Evolutionary conservation across 2,797 vertebrate species (phyloP).

Genomic region (Uromys caudimaculatus): DNA sequence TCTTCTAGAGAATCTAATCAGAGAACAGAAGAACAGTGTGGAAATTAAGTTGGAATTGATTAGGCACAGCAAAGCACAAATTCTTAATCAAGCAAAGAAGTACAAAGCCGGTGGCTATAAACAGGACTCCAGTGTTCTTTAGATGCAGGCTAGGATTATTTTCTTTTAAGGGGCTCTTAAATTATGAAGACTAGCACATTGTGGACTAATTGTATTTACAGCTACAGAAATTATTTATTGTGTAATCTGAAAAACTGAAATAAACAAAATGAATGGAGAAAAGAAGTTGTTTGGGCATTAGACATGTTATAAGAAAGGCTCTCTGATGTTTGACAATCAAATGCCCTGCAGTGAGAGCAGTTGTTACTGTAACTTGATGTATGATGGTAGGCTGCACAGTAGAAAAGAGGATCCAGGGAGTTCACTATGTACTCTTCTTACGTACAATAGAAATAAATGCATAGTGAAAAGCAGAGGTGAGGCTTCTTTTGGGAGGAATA

Average conservation of each 20-base stretch:
- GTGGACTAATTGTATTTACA: neutral
- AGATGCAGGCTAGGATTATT: neutral
- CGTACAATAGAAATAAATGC: neutral
- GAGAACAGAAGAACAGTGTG: neutral
- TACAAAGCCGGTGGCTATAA: neutral
- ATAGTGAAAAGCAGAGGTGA: neutral
- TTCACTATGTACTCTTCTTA: rapidly evolving
- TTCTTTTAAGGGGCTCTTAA: constrained; percentile 1
- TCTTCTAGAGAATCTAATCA: constrained; percentile 31
- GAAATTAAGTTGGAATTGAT: constrained; percentile 51
- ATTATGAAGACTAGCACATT: neutral
- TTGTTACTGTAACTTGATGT: neutral
- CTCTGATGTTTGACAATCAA: neutral
- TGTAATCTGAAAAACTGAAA: neutral
- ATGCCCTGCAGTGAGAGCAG: neutral
- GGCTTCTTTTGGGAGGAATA: neutral
- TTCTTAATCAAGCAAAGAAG: neutral
- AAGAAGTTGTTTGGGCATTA: neutral
- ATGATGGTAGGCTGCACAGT: neutral
- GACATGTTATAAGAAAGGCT: neutral
- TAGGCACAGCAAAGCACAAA: neutral
- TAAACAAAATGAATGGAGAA: neutral
- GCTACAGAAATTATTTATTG: neutral
- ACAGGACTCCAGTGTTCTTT: neutral
- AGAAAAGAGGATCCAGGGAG: neutral